Conservation (phyloP, 2,113 vertebrate genomes). For the Murina feae region DNA sequence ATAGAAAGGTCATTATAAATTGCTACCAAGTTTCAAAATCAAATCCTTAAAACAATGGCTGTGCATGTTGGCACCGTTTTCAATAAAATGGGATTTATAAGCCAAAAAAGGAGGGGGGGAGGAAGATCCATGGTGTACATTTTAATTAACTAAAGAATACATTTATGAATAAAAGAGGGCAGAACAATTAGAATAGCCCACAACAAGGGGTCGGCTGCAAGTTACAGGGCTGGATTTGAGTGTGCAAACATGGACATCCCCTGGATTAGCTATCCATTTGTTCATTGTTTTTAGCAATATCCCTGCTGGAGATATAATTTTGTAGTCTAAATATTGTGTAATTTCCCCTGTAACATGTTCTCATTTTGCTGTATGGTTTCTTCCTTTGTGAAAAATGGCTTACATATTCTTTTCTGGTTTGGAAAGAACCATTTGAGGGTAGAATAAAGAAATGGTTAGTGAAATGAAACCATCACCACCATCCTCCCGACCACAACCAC, state of each 20-base stretch:
- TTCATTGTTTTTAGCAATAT: slow-evolving; percentile 63
- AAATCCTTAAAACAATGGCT: slow-evolving; percentile 52
- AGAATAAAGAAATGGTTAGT: slow-evolving; percentile 49
- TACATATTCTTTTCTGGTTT: slow-evolving; percentile 55
- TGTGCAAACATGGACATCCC: slow-evolving; percentile 49
- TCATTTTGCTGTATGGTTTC: slow-evolving; percentile 61
- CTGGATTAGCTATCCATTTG: slow-evolving; percentile 47
- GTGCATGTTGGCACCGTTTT: slow-evolving; percentile 15
- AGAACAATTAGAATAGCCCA: neutral
- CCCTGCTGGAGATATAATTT: slow-evolving; percentile 60
- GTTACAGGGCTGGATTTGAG: neutral
- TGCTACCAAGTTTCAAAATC: slow-evolving; percentile 40
- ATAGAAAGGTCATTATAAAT: slow-evolving; percentile 59
- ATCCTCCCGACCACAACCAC: neutral
- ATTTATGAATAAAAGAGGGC: slow-evolving; percentile 26
- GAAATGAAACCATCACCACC: neutral
- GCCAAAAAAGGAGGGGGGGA: neutral
- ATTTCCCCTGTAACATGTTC: slow-evolving; percentile 63
- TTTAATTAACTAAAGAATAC: slow-evolving; percentile 46
- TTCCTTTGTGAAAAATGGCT: slow-evolving; percentile 66
- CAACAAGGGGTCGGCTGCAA: neutral
- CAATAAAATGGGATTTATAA: slow-evolving; percentile 35
- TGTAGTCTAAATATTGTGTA: slow-evolving; percentile 69
- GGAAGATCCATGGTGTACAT: neutral
- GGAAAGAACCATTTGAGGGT: slow-evolving; percentile 51